Conservation (phyloP, 2,797 vertebrate species). For the Pipistrellus pygmaeus region DNA sequence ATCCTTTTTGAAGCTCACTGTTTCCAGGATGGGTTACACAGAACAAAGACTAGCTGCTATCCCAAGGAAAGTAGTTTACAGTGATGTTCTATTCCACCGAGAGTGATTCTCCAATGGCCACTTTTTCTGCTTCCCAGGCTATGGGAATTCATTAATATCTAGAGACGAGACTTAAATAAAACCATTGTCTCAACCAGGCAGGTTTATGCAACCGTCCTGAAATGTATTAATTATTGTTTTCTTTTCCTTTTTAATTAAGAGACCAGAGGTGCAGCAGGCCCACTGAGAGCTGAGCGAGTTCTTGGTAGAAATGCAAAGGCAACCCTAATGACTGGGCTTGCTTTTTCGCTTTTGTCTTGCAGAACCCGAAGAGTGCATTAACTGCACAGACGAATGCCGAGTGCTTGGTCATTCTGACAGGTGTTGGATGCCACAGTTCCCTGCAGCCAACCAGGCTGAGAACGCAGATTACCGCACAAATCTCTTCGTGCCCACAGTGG, state of each 20-base stretch:
- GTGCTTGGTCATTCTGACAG: constrained; percentile 99
- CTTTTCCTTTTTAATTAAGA: constrained; percentile 86
- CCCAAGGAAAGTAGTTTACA: constrained; percentile 83
- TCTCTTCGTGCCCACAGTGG: constrained; percentile 98
- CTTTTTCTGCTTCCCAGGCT: constrained; percentile 82
- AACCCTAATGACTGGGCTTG: constrained; percentile 82
- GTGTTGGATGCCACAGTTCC: constrained; percentile 99
- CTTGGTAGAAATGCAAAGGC: constrained; percentile 79
- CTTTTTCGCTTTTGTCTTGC: constrained; percentile 83
- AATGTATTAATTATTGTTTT: constrained; percentile 87
- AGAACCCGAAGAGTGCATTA: constrained; percentile 99
- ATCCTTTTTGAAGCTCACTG: constrained; percentile 80
- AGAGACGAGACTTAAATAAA: constrained; percentile 86
- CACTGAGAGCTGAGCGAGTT: constrained; percentile 70
- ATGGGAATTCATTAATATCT: constrained; percentile 82
- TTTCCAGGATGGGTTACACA: constrained; percentile 79
- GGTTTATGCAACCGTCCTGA: constrained; percentile 89
- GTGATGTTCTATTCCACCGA: constrained; percentile 81
- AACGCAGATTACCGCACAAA: constrained; percentile 99
- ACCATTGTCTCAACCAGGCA: constrained; percentile 87
- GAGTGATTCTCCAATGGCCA: constrained; percentile 84
- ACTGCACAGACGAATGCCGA: constrained; percentile 99
- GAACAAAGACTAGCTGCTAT: constrained; percentile 85
- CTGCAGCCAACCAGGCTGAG: constrained; percentile 96
- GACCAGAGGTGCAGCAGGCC: constrained; percentile 84